A percentile compares a stretch with the other conserved stretches of the same genome.
These are phyloP conservation scores for Pimpla rufipes DNA, from an alignment of 2,888 invertebrate genomes.

Conservation along the genomic window DNA sequence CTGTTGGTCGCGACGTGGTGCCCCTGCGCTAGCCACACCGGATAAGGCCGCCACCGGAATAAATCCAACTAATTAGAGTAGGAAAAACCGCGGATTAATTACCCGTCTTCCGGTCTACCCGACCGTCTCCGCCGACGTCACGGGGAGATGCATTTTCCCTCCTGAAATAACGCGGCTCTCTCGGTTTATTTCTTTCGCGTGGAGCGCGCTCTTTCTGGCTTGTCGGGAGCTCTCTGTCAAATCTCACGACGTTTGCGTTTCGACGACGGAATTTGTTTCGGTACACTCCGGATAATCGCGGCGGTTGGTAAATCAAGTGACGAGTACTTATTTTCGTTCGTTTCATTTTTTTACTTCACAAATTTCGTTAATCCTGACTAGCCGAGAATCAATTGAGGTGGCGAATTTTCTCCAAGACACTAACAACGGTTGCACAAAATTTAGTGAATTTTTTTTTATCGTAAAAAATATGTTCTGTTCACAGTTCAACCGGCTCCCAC, in stretches of 20 bases:
- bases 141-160: conserved; percentile 63
- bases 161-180: conserved; percentile 56
- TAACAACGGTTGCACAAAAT: too few relatives aligned
- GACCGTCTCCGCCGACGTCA: conserved; percentile 63
- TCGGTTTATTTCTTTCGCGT: conserved; percentile 32
- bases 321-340: too few relatives aligned
- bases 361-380: too few relatives aligned
- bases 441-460: too few relatives aligned
- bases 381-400: too few relatives aligned
- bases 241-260: conserved; percentile 1
- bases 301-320: too few relatives aligned
- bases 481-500: neutral
- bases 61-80: conserved; percentile 85
- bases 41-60: conserved; percentile 84
- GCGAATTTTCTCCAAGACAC: too few relatives aligned
- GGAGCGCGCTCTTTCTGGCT: conserved; percentile 19
- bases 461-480: too few relatives aligned
- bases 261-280: too few relatives aligned
- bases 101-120: conserved; percentile 78
- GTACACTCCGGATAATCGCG: too few relatives aligned
- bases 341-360: too few relatives aligned
- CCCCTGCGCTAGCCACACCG: conserved; percentile 65
- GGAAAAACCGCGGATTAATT: conserved; percentile 85
- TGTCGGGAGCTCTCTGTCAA: conserved; percentile 1
- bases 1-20: conserved; percentile 70